These are phyloP conservation scores for Argynnis bischoffii DNA, from an alignment of 2,888 invertebrate species.

Conservation along the genomic window DNA sequence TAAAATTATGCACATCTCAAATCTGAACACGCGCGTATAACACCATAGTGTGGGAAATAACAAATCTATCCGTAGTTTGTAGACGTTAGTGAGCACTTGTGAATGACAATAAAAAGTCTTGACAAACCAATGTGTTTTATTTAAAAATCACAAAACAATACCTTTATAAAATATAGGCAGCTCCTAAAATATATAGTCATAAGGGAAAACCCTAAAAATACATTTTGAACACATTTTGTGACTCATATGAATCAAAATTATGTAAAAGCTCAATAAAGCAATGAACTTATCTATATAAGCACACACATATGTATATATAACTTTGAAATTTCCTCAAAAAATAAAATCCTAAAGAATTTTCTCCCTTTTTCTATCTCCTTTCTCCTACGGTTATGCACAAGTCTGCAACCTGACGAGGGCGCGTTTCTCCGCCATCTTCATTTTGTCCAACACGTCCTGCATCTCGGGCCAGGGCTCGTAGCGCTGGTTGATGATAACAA, in stretches of 20 bases:
- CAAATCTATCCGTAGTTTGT: slow-evolving; percentile 34
- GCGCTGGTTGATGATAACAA: slow-evolving; percentile 61
- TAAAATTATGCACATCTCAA: not conserved
- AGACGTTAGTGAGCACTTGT: slow-evolving; percentile 67
- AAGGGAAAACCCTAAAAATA: not conserved
- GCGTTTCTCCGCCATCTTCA: slow-evolving; percentile 55
- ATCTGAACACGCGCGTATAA: not conserved
- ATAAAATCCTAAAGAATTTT: too few relatives aligned
- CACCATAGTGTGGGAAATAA: slow-evolving; percentile 15
- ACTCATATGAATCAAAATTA: too few relatives aligned
- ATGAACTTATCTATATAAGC: too few relatives aligned
- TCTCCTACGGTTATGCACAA: slow-evolving; percentile 43
- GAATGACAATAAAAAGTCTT: slow-evolving; percentile 79
- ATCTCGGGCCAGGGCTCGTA: slow-evolving; percentile 71
- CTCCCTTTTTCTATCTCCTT: not conserved
- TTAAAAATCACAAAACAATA: slow-evolving; percentile 25
- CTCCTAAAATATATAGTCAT: not conserved
- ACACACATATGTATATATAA: too few relatives aligned
- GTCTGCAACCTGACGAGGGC: slow-evolving; percentile 50
- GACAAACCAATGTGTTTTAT: slow-evolving; percentile 48
- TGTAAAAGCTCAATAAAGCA: too few relatives aligned
- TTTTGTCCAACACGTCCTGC: slow-evolving; percentile 66
- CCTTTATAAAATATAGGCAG: not conserved
- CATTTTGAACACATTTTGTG: not conserved
- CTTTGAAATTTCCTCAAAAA: too few relatives aligned